A percentile compares a stretch with the other conserved stretches of the same genome.
Conservation (phyloP, 2,888 invertebrate species). For the Dicyrtoma fusca region DNA sequence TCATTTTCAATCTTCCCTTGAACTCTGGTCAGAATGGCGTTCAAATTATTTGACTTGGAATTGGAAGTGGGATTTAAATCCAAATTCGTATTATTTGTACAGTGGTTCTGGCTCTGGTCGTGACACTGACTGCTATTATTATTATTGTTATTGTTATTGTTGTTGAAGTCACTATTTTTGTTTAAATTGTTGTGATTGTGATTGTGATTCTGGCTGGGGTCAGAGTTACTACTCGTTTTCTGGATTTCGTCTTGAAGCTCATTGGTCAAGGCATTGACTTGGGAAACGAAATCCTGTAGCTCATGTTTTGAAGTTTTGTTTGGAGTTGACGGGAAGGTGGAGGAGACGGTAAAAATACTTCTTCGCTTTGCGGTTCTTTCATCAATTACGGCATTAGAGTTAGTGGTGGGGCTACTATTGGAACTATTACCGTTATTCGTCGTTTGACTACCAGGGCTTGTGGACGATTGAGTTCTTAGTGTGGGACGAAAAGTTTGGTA, state of each 20-base stretch:
- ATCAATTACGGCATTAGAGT: too few species aligned
- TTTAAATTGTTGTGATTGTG: background rate
- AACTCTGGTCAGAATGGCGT: too few species aligned
- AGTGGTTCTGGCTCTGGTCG: background rate
- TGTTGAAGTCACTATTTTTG: background rate
- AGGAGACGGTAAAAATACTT: conserved; percentile 26
- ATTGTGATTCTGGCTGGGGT: background rate
- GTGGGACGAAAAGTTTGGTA: too few species aligned
- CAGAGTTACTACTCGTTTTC: too few species aligned
- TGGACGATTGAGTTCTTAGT: too few species aligned
- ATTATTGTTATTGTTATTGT: background rate
- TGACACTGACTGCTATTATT: background rate
- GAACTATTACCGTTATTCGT: too few species aligned
- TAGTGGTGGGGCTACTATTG: too few species aligned
- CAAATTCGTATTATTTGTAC: background rate
- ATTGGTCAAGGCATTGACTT: background rate
- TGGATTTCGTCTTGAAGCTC: too few species aligned
- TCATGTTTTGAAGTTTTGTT: background rate
- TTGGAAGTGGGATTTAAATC: background rate
- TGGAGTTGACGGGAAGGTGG: background rate
- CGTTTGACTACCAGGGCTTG: too few species aligned
- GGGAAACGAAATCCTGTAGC: background rate
- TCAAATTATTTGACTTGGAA: background rate
- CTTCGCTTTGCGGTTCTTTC: conserved; percentile 3
- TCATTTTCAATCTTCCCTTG: too few species aligned